Evolutionary conservation across 2,888 invertebrate genomes (phyloP).

Genomic region (Spodoptera exigua): DNA sequence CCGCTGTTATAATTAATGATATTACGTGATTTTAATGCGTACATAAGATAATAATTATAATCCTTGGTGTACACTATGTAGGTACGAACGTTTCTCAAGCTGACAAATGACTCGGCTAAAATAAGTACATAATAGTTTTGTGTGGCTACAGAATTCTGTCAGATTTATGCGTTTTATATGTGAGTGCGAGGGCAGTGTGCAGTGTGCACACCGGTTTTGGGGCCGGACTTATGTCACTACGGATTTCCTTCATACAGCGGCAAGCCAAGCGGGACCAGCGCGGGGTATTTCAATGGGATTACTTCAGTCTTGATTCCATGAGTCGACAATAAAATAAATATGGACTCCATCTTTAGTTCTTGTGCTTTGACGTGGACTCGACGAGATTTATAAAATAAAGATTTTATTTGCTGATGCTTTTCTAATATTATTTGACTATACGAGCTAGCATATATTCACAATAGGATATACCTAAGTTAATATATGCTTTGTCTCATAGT

Average conservation of each 20-base stretch:
- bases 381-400: too few species aligned
- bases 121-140: conserved; percentile 19
- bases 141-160: conserved; percentile 15
- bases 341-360: conserved; percentile 25
- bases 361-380: conserved; percentile 6
- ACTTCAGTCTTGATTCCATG: conserved; percentile 24
- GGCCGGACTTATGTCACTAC: conserved; percentile 25
- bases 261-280: conserved; percentile 37
- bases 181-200: conserved; percentile 10
- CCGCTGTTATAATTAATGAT: conserved; percentile 53
- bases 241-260: conserved; percentile 30
- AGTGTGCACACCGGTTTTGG: conserved; percentile 12
- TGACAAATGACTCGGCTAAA: conserved; percentile 20
- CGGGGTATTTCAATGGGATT: conserved; percentile 42
- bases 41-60: conserved; percentile 44
- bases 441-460: too few species aligned
- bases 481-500: too few species aligned
- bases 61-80: conserved; percentile 1
- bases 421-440: too few species aligned
- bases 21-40: conserved; percentile 47
- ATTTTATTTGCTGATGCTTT: too few species aligned
- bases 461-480: too few species aligned
- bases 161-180: conserved; percentile 23
- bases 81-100: conserved; percentile 19
- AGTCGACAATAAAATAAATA: conserved; percentile 39